Percentiles rank a stretch among this genome's conserved stretches.
Conservation (phyloP, 2,888 invertebrate species). For the Xestia sexstrigata region DNA sequence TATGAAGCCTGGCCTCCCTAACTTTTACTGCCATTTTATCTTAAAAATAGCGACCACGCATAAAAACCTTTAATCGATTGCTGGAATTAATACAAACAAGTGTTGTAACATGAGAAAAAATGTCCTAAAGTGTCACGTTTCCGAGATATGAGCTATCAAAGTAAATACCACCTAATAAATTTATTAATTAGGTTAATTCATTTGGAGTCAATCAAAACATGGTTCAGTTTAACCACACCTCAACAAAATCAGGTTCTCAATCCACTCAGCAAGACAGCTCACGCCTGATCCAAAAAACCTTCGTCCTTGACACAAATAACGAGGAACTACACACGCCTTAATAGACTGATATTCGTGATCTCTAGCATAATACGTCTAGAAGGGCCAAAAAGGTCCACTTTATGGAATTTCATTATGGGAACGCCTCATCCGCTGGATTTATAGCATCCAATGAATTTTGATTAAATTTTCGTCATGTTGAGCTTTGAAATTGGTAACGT, state of each 20-base stretch:
- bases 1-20: too few relatives aligned
- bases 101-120: too few relatives aligned
- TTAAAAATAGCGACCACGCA: too few relatives aligned
- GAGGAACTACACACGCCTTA: conserved; percentile 32
- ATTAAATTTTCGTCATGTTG: conserved; percentile 62
- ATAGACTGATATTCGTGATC: conserved; percentile 53
- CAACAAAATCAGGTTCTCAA: background rate
- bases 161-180: too few relatives aligned
- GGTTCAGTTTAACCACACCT: background rate
- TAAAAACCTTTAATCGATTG: too few relatives aligned
- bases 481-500: conserved; percentile 42
- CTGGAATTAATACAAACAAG: too few relatives aligned
- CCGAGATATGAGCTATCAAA: too few relatives aligned
- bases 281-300: conserved; percentile 1
- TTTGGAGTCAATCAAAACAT: background rate
- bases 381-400: conserved; percentile 64
- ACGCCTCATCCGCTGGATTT: conserved; percentile 63
- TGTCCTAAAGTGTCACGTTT: too few relatives aligned
- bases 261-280: background rate
- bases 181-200: too few relatives aligned
- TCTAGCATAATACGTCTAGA: conserved; percentile 51
- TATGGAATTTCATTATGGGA: conserved; percentile 68
- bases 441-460: conserved; percentile 67
- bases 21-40: too few relatives aligned
- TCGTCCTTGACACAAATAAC: conserved; percentile 27